Evolutionary conservation across 2,797 vertebrate genomes (phyloP).

Genomic region (Neomorphus geoffroyi): DNA sequence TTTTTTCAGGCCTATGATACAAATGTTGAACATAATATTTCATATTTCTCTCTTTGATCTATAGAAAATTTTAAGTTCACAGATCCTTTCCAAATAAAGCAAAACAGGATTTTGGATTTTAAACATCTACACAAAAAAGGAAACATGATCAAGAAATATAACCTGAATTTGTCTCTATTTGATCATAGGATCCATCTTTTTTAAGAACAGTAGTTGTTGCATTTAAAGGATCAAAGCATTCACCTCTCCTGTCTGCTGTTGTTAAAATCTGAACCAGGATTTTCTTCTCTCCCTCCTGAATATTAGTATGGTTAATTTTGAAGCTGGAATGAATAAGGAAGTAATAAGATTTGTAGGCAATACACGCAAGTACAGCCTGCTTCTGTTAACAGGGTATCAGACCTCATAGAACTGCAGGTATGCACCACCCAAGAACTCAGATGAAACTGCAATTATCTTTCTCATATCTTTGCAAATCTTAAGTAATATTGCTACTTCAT

Average conservation of each 20-base stretch:
- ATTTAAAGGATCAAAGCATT: neutral
- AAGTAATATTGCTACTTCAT: neutral
- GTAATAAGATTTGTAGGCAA: neutral
- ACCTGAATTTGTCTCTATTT: neutral
- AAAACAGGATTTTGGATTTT: neutral
- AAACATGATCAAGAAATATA: neutral
- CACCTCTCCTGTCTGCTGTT: neutral
- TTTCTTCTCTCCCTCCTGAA: neutral
- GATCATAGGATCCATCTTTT: neutral
- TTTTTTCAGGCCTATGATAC: neutral
- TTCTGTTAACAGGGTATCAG: neutral
- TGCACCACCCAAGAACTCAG: neutral
- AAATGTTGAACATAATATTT: neutral
- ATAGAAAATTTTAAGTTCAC: neutral
- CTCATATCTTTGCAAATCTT: neutral
- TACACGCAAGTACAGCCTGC: neutral
- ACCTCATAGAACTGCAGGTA: neutral
- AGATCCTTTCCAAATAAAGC: neutral
- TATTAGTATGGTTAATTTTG: neutral
- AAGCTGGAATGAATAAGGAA: neutral
- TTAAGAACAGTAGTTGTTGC: neutral
- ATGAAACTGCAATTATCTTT: neutral
- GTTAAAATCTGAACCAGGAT: neutral
- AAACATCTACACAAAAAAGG: neutral
- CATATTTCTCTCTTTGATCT: neutral